phyloP scores from a whole-genome alignment of 2,888 invertebrate species.

The Oxycera nigricornis region DNA sequence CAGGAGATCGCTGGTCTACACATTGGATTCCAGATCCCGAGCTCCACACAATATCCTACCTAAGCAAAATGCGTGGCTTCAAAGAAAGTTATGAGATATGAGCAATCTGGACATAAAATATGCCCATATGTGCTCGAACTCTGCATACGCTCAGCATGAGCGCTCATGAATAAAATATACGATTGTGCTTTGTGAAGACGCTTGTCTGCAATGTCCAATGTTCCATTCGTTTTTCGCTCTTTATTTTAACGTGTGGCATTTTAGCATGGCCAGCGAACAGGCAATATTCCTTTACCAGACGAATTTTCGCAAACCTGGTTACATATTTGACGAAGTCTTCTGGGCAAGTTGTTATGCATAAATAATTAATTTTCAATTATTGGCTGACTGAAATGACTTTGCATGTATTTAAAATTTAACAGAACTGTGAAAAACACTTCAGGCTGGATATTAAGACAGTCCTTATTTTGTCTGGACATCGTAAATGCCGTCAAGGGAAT shows the following conservation, averaged over 20 bases:
- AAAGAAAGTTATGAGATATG: constrained; percentile 40
- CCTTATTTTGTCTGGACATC: background rate
- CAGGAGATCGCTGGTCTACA: background rate
- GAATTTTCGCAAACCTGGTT: background rate
- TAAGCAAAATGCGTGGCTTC: background rate
- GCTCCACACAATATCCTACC: background rate
- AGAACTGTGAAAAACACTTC: background rate
- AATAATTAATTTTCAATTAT: constrained; percentile 41
- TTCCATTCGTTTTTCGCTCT: background rate
- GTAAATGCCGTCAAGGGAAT: background rate
- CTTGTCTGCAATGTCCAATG: constrained; percentile 23
- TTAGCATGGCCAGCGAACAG: background rate
- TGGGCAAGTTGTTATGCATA: constrained; percentile 18
- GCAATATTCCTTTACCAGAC: background rate
- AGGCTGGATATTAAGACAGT: background rate
- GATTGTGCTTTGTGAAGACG: constrained; percentile 21
- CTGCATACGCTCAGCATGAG: constrained; percentile 35
- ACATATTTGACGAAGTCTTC: background rate
- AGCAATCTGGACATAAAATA: constrained; percentile 36
- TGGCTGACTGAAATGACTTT: constrained; percentile 32
- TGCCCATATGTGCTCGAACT: constrained; percentile 36
- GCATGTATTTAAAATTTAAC: constrained; percentile 6
- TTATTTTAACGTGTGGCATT: background rate
- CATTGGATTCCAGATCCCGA: background rate
- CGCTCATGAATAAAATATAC: constrained; percentile 41